Percentiles rank a stretch among this genome's conserved stretches.
These are phyloP conservation scores for Venustoraphidia nigricollis DNA, from an alignment of 2,888 invertebrate species.

Conservation along the genomic window DNA sequence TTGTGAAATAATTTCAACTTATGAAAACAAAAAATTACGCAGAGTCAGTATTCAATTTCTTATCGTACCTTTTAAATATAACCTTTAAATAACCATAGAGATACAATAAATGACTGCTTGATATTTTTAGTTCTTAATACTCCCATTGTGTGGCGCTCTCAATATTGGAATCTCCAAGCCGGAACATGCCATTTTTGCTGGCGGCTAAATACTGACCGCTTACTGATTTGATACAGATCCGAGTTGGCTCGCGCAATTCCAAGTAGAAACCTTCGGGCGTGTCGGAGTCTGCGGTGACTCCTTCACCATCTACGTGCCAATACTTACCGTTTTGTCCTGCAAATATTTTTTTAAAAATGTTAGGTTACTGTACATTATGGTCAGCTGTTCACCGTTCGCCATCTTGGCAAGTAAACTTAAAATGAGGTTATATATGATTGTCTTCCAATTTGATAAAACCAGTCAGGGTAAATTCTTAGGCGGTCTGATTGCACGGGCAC, in stretches of 20 bases:
- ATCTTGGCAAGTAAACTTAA: too few species aligned
- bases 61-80: too few species aligned
- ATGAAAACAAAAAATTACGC: too few species aligned
- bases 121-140: slow-evolving; percentile 42
- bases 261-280: slow-evolving; percentile 75
- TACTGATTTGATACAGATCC: slow-evolving; percentile 73
- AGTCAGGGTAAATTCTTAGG: too few species aligned
- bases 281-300: slow-evolving; percentile 74
- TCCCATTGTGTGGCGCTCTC: slow-evolving; percentile 85
- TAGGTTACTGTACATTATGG: too few species aligned
- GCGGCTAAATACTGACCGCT: slow-evolving; percentile 69
- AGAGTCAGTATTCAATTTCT: too few species aligned
- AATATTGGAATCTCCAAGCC: slow-evolving; percentile 62
- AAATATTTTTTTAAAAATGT: slow-evolving; percentile 12
- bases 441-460: too few species aligned
- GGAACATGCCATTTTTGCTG: slow-evolving; percentile 83
- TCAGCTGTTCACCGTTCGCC: too few species aligned
- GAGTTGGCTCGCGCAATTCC: slow-evolving; percentile 84
- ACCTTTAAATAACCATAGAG: too few species aligned
- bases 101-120: not conserved
- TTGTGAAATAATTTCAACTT: too few species aligned
- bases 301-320: slow-evolving; percentile 83
- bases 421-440: too few species aligned
- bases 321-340: slow-evolving; percentile 84
- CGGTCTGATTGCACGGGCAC: too few species aligned